Evolutionary conservation across 2,888 invertebrate genomes (phyloP).

Genomic region (Tortrix viridana): DNA sequence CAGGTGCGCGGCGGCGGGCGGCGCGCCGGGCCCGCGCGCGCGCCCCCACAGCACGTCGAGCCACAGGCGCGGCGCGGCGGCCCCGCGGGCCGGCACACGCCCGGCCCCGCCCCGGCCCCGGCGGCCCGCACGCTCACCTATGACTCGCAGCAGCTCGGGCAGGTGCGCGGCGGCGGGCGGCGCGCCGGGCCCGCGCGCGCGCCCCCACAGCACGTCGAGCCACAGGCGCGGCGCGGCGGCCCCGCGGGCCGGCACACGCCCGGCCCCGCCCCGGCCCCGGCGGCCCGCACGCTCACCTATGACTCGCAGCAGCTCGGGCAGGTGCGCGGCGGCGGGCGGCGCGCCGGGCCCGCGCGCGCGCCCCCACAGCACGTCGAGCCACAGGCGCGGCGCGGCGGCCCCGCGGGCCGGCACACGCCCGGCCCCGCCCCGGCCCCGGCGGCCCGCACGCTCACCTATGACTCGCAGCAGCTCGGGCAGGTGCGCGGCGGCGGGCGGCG

Average conservation of each 20-base stretch:
- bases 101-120: constrained; percentile 85
- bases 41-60: constrained; percentile 94
- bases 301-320: constrained; percentile 87
- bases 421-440: constrained; percentile 84
- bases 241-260: too few relatives aligned
- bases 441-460: not conserved
- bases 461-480: constrained; percentile 84
- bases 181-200: too few relatives aligned
- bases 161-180: too few relatives aligned
- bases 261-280: constrained; percentile 92
- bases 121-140: not conserved
- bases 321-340: constrained; percentile 86
- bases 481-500: constrained; percentile 58
- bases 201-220: constrained; percentile 87
- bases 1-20: constrained; percentile 76
- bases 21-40: constrained; percentile 90
- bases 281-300: constrained; percentile 88
- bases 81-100: too few relatives aligned
- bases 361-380: constrained; percentile 91
- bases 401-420: too few relatives aligned
- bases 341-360: too few relatives aligned
- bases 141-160: not conserved
- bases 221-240: constrained; percentile 92
- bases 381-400: constrained; percentile 72
- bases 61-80: constrained; percentile 49